phyloP scores from a whole-genome alignment of 2,113 vertebrate genomes.

The Xiphophorus couchianus region DNA sequence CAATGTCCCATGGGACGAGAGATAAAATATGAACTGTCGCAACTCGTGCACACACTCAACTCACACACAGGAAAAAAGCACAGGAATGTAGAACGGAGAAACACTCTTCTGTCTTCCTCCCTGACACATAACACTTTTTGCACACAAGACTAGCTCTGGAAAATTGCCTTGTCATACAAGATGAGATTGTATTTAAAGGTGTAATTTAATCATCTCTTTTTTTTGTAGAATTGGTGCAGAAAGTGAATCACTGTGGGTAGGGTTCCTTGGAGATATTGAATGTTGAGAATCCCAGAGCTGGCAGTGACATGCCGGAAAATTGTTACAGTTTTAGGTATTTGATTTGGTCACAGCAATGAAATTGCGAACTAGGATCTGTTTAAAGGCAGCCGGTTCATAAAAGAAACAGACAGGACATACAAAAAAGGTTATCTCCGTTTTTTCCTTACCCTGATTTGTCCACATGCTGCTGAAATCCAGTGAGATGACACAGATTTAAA shows the following conservation, averaged over 20 bases:
- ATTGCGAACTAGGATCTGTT: slow-evolving; percentile 41
- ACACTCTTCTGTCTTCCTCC: slow-evolving; percentile 1
- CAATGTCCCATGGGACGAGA: slow-evolving; percentile 40
- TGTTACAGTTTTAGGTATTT: slow-evolving; percentile 45
- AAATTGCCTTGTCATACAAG: slow-evolving; percentile 63
- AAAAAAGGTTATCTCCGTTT: slow-evolving; percentile 44
- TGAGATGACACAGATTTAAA: slow-evolving; percentile 38
- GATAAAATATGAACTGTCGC: slow-evolving; percentile 40
- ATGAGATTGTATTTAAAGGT: slow-evolving; percentile 65
- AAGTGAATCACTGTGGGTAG: slow-evolving; percentile 34
- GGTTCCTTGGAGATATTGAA: slow-evolving; percentile 31
- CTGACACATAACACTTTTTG: slow-evolving; percentile 22
- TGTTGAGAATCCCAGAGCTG: slow-evolving; percentile 34
- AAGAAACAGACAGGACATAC: background rate
- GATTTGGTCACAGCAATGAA: slow-evolving; percentile 45
- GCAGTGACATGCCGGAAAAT: slow-evolving; percentile 34
- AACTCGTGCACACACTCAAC: slow-evolving; percentile 10
- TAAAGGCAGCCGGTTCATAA: slow-evolving; percentile 24
- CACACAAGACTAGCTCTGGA: slow-evolving; percentile 38
- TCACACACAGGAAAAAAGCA: slow-evolving; percentile 20
- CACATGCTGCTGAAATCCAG: slow-evolving; percentile 43
- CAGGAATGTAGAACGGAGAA: slow-evolving; percentile 9
- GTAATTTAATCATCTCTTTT: slow-evolving; percentile 63
- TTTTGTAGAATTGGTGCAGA: slow-evolving; percentile 28
- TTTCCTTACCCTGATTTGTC: slow-evolving; percentile 37